Conservation (phyloP, 2,888 invertebrate species). For the Saturnia japonica region DNA sequence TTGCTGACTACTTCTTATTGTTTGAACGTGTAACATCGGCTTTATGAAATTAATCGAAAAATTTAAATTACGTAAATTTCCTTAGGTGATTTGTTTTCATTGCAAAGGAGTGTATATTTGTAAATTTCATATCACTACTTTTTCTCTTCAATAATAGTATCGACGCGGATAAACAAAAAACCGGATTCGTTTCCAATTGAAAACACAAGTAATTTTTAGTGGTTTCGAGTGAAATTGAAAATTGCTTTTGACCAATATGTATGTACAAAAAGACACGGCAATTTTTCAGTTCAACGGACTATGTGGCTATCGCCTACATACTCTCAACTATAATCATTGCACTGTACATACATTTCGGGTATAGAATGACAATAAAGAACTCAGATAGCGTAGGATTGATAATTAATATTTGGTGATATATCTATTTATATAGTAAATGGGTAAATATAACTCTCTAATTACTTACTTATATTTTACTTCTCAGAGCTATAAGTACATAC, state of each 20-base stretch:
- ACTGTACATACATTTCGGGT: background rate
- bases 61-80: too few relatives aligned
- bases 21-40: too few relatives aligned
- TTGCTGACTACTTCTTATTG: too few relatives aligned
- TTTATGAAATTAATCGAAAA: too few relatives aligned
- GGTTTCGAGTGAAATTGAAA: conserved; percentile 12
- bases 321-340: background rate
- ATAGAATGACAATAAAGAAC: background rate
- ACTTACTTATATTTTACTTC: too few relatives aligned
- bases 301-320: conserved; percentile 3
- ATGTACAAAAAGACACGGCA: conserved; percentile 10
- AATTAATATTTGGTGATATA: too few relatives aligned
- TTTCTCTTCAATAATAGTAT: background rate
- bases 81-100: too few relatives aligned
- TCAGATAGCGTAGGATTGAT: background rate
- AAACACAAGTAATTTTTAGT: conserved; percentile 2
- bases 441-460: too few relatives aligned
- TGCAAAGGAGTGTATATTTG: background rate
- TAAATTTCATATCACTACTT: background rate
- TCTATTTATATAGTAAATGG: too few relatives aligned
- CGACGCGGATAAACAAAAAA: background rate
- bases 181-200: background rate
- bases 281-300: conserved; percentile 19
- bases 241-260: conserved; percentile 10
- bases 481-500: too few relatives aligned